Percentiles rank a stretch among this genome's conserved stretches.
phyloP scores from a whole-genome alignment of 1,140 invertebrate species.

The Drosophila teissieri region DNA sequence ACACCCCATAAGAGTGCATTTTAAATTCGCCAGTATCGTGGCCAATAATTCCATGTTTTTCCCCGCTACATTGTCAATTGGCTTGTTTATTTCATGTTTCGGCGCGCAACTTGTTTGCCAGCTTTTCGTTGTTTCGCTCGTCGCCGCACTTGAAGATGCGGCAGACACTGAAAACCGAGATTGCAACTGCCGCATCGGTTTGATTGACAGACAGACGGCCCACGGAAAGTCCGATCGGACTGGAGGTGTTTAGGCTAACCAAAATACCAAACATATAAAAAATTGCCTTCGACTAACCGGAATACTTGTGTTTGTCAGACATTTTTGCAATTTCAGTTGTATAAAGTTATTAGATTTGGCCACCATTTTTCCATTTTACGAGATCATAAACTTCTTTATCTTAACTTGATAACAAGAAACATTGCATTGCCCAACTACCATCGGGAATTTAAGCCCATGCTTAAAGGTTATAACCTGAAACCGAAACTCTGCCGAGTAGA shows the following conservation, averaged over 20 bases:
- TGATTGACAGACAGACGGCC: conserved; percentile 64
- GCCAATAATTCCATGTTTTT: conserved; percentile 3
- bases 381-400: too few species aligned
- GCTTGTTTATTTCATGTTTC: conserved; percentile 79
- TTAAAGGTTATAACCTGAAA: conserved; percentile 11
- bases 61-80: conserved; percentile 62
- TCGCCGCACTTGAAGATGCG: conserved; percentile 37
- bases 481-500: conserved; percentile 6
- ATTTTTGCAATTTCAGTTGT: background rate
- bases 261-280: conserved; percentile 5
- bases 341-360: too few species aligned
- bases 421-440: background rate
- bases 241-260: conserved; percentile 13
- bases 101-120: conserved; percentile 76
- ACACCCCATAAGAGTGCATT: background rate
- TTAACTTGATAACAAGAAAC: too few species aligned
- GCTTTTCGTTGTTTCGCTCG: conserved; percentile 25
- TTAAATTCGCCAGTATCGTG: background rate
- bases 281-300: too few species aligned
- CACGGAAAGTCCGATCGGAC: conserved; percentile 30
- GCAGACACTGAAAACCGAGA: conserved; percentile 7
- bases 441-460: conserved; percentile 3
- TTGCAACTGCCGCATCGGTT: conserved; percentile 30
- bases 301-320: background rate
- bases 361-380: too few species aligned